Percentiles rank a stretch among this genome's conserved stretches.
These are phyloP conservation scores for Orestias chungarensis DNA, from an alignment of 2,797 vertebrate genomes.

Conservation along the genomic window DNA sequence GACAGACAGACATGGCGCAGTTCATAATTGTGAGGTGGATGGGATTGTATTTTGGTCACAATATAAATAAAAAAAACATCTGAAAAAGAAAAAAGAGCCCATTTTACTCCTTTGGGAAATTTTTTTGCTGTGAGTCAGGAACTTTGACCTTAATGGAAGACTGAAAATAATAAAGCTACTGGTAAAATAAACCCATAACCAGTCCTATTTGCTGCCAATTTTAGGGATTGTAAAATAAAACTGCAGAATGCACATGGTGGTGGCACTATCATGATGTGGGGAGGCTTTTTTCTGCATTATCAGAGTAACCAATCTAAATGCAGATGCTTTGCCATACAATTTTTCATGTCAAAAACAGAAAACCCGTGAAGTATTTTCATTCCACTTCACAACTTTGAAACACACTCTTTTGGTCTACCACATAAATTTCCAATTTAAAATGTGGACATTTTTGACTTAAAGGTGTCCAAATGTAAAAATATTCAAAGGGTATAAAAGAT, in stretches of 20 bases:
- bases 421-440: neutral
- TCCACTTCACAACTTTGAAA: neutral
- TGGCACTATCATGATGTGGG: neutral
- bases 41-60: neutral
- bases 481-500: neutral
- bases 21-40: neutral
- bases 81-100: neutral
- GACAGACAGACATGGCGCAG: neutral
- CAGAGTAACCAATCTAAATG: neutral
- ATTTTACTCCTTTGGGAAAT: too few species aligned
- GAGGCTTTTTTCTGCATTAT: neutral
- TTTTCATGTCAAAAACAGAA: neutral
- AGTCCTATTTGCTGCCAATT: neutral
- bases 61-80: neutral
- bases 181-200: neutral
- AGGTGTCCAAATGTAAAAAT: conserved; percentile 3
- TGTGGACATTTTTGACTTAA: neutral
- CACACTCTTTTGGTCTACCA: neutral
- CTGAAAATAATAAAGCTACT: neutral
- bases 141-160: neutral
- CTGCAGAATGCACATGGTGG: too few species aligned
- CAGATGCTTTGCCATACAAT: neutral
- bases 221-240: too few species aligned
- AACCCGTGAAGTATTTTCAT: neutral
- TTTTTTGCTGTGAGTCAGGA: neutral